Evolutionary conservation across 2,888 invertebrate genomes (phyloP), one percentile per base, ranked within the genome.

Genomic region (Rosalia funebris): DNA sequence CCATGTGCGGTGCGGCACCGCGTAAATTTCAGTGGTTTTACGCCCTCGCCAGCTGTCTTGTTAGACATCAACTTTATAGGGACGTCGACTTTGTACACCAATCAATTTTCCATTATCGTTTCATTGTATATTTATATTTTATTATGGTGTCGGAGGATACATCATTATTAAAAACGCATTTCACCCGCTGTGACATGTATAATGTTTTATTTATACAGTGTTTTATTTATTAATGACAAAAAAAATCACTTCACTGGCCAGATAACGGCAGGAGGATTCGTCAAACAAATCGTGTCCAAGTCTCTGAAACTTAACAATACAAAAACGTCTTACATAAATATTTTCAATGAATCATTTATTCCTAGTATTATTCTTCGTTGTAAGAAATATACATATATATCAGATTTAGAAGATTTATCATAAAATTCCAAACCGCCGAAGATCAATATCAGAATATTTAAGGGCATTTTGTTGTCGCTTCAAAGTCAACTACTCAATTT

Each of bases 81-180:
- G 54, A 60, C 62, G 62, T 54, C 60, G 52, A 65, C 65, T 67
- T 60, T 54, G 69, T 56, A 53, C 58, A 65, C 75, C 77, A 79
- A 79, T 78, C 79, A 77, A 78, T 77, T 78, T 73, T 70, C 72
- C 77, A 79, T 78, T 79, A 77, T 63, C 66, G 68, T 64, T 57
- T 52, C 48, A 56, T 44, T 52, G 57, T 54, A 55, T 60, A 62
- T 64, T 66, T 63, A 61, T 47, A 59, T 54, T 72, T 74, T 71
- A 71, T 77, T 75, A 74, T 68, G 74, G 65, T 74, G 73, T 68
- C 69, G 72, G 65, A 67, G 39, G 69, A 73, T 72, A 73, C 69
- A 72, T 75, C 75, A 75, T 75, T 76, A 78, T 78, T 78, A 77
- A 77, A 78, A 77, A 77, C 73, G 64, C 78, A 77, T 78, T 78